Percentiles rank a stretch among this genome's conserved stretches.
Conservation (phyloP, 2,113 vertebrate species). For the Phasianus colchicus region DNA sequence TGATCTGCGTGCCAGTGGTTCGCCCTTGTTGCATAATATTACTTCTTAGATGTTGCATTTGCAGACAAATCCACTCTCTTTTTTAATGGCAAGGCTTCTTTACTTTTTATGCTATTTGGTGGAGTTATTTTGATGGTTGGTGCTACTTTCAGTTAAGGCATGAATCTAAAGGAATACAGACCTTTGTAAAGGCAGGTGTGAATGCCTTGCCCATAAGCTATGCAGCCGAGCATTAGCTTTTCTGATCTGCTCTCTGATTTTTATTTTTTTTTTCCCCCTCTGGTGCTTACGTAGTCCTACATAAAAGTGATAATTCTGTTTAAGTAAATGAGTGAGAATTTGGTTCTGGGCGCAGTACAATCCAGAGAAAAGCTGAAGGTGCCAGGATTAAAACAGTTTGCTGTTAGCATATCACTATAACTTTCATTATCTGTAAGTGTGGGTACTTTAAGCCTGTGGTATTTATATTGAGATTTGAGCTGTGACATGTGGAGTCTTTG, state of each 20-base stretch:
- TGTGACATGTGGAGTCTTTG: neutral
- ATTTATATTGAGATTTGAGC: neutral
- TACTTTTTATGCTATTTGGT: neutral
- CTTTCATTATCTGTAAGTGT: neutral
- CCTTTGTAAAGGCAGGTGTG: neutral
- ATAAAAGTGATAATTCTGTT: neutral
- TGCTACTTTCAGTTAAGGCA: neutral
- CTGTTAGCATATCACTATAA: neutral
- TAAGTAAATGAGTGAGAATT: neutral
- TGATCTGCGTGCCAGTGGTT: neutral
- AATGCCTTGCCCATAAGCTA: neutral
- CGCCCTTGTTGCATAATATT: neutral
- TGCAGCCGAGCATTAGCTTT: neutral
- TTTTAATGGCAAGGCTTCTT: neutral
- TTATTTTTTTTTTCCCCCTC: constrained; percentile 6
- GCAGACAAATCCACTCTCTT: neutral
- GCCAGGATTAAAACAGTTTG: neutral
- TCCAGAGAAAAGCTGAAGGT: neutral
- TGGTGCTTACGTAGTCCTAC: neutral
- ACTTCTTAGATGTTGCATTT: neutral
- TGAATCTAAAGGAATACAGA: neutral
- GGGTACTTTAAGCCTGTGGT: neutral
- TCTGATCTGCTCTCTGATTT: neutral
- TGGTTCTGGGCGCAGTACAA: neutral
- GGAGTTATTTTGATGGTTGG: neutral